Conservation (phyloP, 2,888 invertebrate species). For the Melitaea athalia region DNA sequence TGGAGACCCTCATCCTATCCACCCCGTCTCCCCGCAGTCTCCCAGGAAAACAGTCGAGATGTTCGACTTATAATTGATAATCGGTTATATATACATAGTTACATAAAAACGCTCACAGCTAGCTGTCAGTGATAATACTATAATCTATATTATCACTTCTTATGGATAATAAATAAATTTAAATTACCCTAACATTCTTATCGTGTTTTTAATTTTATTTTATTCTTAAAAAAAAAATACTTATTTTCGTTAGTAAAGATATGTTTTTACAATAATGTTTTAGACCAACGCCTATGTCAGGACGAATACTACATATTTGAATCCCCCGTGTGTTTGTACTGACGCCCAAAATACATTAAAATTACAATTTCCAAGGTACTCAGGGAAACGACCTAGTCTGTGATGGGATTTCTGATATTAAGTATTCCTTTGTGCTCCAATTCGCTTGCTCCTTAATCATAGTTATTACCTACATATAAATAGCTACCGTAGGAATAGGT, state of each 20-base stretch:
- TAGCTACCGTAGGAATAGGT: constrained; percentile 43
- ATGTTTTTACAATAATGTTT: background rate
- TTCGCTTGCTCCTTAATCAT: constrained; percentile 70
- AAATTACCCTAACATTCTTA: no score
- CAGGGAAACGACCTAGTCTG: constrained; percentile 61
- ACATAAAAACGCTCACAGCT: constrained; percentile 3
- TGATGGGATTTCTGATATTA: constrained; percentile 71
- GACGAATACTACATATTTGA: constrained; percentile 52
- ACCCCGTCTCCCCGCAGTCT: constrained; percentile 54
- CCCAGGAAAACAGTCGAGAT: constrained; percentile 71
- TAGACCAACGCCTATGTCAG: constrained; percentile 49
- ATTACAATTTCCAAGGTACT: constrained; percentile 74
- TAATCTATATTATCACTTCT: no score
- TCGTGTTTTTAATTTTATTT: no score
- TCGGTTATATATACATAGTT: constrained; percentile 18
- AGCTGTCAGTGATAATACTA: background rate
- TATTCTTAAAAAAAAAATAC: no score
- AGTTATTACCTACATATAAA: constrained; percentile 67
- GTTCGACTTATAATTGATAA: constrained; percentile 74
- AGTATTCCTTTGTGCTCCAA: constrained; percentile 68
- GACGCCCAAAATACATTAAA: constrained; percentile 77
- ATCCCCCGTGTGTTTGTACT: constrained; percentile 57
- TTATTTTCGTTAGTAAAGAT: no score
- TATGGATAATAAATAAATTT: no score
- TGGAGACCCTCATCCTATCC: constrained; percentile 56